Conservation (phyloP, 2,888 invertebrate genomes). For the Drosophila greeni region DNA sequence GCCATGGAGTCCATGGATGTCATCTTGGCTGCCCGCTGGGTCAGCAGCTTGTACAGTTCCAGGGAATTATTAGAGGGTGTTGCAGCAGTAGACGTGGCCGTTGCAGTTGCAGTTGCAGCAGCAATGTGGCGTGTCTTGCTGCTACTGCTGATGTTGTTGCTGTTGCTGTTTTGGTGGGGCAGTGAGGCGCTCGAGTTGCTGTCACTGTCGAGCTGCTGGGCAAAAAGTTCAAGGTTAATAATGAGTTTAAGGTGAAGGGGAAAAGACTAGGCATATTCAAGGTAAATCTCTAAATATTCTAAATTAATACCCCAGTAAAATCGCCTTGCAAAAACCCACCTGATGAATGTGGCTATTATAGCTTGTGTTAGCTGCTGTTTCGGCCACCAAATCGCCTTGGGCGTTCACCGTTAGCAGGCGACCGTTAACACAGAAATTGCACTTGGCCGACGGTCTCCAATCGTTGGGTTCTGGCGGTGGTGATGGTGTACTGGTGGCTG, state of each 20-base stretch:
- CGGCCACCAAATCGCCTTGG: slow-evolving; percentile 79
- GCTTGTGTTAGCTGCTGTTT: slow-evolving; percentile 67
- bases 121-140: slow-evolving; percentile 41
- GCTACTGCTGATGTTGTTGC: slow-evolving; percentile 30
- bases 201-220: slow-evolving; percentile 81
- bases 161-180: slow-evolving; percentile 44
- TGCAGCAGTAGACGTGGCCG: slow-evolving; percentile 17
- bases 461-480: slow-evolving; percentile 81
- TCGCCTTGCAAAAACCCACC: slow-evolving; percentile 24
- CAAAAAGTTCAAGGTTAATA: slow-evolving; percentile 37
- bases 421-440: slow-evolving; percentile 90
- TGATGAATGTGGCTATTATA: slow-evolving; percentile 40
- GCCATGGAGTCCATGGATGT: slow-evolving; percentile 85
- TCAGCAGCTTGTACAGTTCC: slow-evolving; percentile 71
- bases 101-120: slow-evolving; percentile 13
- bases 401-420: slow-evolving; percentile 82
- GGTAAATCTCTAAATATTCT: not conserved
- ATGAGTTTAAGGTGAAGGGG: not conserved
- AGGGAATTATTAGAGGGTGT: slow-evolving; percentile 45
- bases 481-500: slow-evolving; percentile 65
- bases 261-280: not conserved
- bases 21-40: slow-evolving; percentile 79
- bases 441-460: slow-evolving; percentile 91
- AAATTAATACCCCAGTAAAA: too few species aligned
- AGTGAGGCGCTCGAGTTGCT: slow-evolving; percentile 81